phyloP scores from a whole-genome alignment of 1,140 invertebrate genomes.

The Drosophila pectinifera region DNA sequence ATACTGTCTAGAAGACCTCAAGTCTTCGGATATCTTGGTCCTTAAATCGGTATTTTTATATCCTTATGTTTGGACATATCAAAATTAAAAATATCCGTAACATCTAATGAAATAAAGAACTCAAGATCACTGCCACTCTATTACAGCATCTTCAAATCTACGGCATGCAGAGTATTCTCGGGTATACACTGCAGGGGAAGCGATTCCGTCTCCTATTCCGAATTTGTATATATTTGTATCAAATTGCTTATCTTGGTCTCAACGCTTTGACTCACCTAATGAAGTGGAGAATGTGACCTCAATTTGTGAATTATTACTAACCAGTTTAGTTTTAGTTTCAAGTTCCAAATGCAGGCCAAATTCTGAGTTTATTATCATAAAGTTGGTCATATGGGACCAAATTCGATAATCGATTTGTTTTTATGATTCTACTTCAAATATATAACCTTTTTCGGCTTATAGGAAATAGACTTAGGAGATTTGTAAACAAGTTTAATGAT shows the following conservation, averaged over 20 bases:
- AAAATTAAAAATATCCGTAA: no score
- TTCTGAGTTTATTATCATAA: slow-evolving; percentile 26
- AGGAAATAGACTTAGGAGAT: slow-evolving; percentile 1
- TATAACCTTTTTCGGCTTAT: neutral
- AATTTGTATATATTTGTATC: neutral
- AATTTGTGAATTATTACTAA: slow-evolving; percentile 36
- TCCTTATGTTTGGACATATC: no score
- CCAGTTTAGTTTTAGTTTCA: slow-evolving; percentile 17
- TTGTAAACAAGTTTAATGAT: neutral
- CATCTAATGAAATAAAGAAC: no score
- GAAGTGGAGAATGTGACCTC: slow-evolving; percentile 38
- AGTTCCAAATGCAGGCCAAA: slow-evolving; percentile 38
- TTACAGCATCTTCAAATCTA: slow-evolving; percentile 23
- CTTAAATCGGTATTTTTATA: no score
- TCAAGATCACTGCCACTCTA: slow-evolving; percentile 16
- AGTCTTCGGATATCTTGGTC: no score
- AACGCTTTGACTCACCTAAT: slow-evolving; percentile 11
- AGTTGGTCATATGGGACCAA: slow-evolving; percentile 15
- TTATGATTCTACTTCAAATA: slow-evolving; percentile 4
- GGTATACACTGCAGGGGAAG: slow-evolving; percentile 8
- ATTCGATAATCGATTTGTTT: slow-evolving; percentile 7
- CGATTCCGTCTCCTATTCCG: slow-evolving; percentile 8
- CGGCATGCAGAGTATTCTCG: slow-evolving; percentile 19
- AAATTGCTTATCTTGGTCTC: slow-evolving; percentile 11
- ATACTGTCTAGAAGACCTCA: no score